Base-by-base conservation (phyloP, 2,888 invertebrate species). In the Brachyptera risi region DNA sequence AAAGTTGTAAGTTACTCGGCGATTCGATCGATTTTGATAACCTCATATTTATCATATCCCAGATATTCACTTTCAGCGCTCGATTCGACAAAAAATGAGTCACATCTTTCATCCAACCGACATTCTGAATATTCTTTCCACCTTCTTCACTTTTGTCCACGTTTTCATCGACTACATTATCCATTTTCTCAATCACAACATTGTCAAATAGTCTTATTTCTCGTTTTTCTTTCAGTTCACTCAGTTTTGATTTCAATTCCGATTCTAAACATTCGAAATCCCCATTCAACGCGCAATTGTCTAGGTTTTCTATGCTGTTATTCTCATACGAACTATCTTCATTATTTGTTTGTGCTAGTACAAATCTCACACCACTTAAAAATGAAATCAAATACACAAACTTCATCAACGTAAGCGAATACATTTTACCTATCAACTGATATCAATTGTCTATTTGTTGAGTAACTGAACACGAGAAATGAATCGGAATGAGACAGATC, bases 21-120 rank as follows among this genome's bases (percentile, higher is more conserved):
- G 75, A 75, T 61, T 76, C 75, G 38, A 76, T 73, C 13, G 79
- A 78, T 69, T 78, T 77, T 24, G 77, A 75, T 54, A 83, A 69
- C 70, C 76, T 78, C 63, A 83, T 24, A 7, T 23, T 76, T 40
- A 80, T 80, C 66, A 77, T 77, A 66, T 80, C 80, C 58, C 75
- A 78, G 74, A 79, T 79, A 67, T 82, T 80, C 68, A 82, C 75
- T 65, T 78, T 78, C 60, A 84, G 72, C 27, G 80, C 80, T 67
- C 82, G 77, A 42, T 76, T 75, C 49, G 79, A 78, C 56, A 83
- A 69, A 65, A 80, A 73, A 35, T 78, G 77, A 57, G 77, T 71
- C 62, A 60, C 69, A 63, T 83, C 68, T 11, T 82, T 80, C 80
- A 64, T 83, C 72, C 65, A 78, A 69, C 61, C 83, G 79, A 70